Conservation (phyloP, 2,113 vertebrate species). For the Thamnaconus septentrionalis region DNA sequence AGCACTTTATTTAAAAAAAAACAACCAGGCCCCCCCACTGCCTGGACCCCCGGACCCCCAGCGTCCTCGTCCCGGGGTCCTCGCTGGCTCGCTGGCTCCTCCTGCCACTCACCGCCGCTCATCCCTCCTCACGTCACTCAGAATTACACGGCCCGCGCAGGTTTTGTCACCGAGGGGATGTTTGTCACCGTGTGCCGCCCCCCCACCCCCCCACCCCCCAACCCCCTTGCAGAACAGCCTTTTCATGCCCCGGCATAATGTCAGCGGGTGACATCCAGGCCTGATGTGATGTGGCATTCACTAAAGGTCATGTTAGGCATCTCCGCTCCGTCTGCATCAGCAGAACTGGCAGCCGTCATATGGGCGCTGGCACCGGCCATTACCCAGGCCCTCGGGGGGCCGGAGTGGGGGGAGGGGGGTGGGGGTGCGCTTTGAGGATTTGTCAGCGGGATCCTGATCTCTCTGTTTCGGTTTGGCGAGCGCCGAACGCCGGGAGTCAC, state of each 20-base stretch:
- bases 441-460: slow-evolving; percentile 66
- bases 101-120: slow-evolving; percentile 56
- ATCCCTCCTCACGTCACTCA: slow-evolving; percentile 65
- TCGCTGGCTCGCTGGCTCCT: slow-evolving; percentile 6
- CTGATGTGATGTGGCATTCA: slow-evolving; percentile 80
- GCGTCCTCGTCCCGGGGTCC: too few relatives aligned
- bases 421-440: slow-evolving; percentile 58
- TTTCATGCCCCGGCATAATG: slow-evolving; percentile 76
- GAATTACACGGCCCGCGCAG: slow-evolving; percentile 62
- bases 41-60: too few relatives aligned
- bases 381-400: slow-evolving; percentile 62
- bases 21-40: slow-evolving; percentile 14
- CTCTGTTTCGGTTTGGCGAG: slow-evolving; percentile 32
- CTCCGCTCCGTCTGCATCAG: slow-evolving; percentile 68
- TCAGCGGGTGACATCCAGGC: slow-evolving; percentile 71
- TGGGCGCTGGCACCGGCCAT: slow-evolving; percentile 73
- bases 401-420: slow-evolving; percentile 17
- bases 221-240: slow-evolving; percentile 65
- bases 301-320: slow-evolving; percentile 78
- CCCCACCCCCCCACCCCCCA: too few relatives aligned
- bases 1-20: slow-evolving; percentile 55
- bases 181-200: slow-evolving; percentile 49
- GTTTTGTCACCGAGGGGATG: slow-evolving; percentile 67
- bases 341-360: slow-evolving; percentile 76
- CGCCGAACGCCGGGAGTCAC: slow-evolving; percentile 3